phyloP scores from a whole-genome alignment of 1,140 invertebrate genomes.

The Gonioctena quinquepunctata region DNA sequence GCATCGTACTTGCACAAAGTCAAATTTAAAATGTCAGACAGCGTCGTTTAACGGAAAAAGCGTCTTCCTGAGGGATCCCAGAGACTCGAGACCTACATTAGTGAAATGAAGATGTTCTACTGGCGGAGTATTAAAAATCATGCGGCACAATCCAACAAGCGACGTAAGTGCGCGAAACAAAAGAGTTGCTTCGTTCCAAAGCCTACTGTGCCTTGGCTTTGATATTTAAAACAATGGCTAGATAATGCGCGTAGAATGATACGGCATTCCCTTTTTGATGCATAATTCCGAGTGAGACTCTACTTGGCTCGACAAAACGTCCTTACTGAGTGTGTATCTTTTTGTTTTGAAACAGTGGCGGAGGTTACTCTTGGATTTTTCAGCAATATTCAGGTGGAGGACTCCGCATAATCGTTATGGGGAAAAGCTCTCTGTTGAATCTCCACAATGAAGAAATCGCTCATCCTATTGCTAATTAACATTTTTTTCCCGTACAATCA shows the following conservation, averaged over 20 bases:
- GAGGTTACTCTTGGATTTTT: too few species aligned
- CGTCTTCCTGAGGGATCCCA: background rate
- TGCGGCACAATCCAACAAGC: background rate
- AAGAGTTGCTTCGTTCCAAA: background rate
- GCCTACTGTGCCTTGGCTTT: background rate
- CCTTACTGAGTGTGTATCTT: background rate
- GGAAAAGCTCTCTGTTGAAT: too few species aligned
- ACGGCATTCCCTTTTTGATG: background rate
- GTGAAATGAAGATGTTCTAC: background rate
- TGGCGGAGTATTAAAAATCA: background rate
- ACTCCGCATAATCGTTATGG: too few species aligned
- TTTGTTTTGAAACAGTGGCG: too few species aligned
- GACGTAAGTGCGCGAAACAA: background rate
- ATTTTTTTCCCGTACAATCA: too few species aligned
- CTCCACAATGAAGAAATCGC: too few species aligned
- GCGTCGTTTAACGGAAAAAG: background rate
- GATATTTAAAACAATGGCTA: background rate
- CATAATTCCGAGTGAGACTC: background rate
- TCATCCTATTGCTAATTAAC: too few species aligned
- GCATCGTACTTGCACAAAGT: background rate
- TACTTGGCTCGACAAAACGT: background rate
- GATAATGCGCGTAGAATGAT: background rate
- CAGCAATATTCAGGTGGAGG: too few species aligned
- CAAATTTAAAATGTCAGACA: background rate
- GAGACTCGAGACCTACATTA: background rate